Percentiles rank a stretch among this genome's conserved stretches.
These are phyloP conservation scores for Callionymus lyra DNA, from an alignment of 2,113 vertebrate species.

Conservation along the genomic window DNA sequence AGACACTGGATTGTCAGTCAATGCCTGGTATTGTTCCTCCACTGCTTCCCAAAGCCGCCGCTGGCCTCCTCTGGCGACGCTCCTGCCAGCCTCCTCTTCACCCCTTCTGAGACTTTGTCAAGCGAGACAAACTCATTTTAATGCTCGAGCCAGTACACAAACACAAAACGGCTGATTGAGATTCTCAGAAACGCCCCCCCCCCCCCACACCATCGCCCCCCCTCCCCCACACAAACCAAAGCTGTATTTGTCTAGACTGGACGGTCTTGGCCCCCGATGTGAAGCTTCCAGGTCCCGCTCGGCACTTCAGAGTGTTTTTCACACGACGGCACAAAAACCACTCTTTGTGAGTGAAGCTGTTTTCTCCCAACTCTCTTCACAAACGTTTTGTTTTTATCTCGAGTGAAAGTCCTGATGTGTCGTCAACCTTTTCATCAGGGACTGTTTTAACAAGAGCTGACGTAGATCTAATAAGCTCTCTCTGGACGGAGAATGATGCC, in stretches of 20 bases:
- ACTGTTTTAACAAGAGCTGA: no score
- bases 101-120: constrained; percentile 40
- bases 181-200: constrained; percentile 48
- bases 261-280: constrained; percentile 39
- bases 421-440: no score
- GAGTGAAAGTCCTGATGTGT: no score
- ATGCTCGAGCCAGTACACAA: constrained; percentile 48
- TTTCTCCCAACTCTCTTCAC: no score
- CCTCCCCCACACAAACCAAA: no score
- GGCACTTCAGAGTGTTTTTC: constrained; percentile 35
- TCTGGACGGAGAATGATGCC: no score
- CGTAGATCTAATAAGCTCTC: no score
- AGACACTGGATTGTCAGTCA: constrained; percentile 40
- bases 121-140: constrained; percentile 49
- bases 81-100: constrained; percentile 37
- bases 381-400: no score
- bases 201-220: no score
- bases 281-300: constrained; percentile 23
- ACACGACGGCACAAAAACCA: no score
- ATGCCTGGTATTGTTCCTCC: constrained; percentile 29
- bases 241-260: constrained; percentile 49
- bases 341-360: no score
- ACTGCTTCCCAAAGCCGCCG: constrained; percentile 43
- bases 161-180: constrained; percentile 70
- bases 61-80: constrained; percentile 44